These are phyloP conservation scores for Metopolophium dirhodum DNA, from an alignment of 1,140 invertebrate species.

Conservation along the genomic window DNA sequence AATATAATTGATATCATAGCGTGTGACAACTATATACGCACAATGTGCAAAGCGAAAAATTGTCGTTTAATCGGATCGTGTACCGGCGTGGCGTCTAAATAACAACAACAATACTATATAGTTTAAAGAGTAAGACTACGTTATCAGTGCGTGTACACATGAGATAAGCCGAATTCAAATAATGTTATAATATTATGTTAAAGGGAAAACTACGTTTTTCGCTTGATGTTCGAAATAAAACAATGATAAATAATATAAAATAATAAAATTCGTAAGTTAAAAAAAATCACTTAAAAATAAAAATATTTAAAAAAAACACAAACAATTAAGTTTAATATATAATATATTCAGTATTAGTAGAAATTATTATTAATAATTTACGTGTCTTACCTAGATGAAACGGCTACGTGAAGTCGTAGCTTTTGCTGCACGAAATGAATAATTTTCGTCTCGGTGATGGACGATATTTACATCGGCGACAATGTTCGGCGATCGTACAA, in stretches of 20 bases:
- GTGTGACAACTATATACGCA: not conserved
- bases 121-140: not conserved
- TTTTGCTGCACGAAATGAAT: not conserved
- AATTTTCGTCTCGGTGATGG: not conserved
- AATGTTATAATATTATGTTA: too few relatives aligned
- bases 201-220: not conserved
- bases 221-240: not conserved
- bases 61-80: not conserved
- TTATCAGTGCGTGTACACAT: not conserved
- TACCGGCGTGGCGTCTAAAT: not conserved
- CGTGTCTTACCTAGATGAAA: not conserved
- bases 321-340: not conserved
- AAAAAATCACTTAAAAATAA: not conserved
- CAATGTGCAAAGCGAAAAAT: not conserved
- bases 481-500: not conserved
- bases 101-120: not conserved
- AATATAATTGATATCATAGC: not conserved
- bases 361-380: not conserved
- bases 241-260: not conserved
- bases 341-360: not conserved
- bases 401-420: not conserved
- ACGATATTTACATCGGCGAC: not conserved
- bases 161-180: not conserved
- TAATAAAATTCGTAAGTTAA: not conserved
- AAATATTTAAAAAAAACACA: not conserved